Evolutionary conservation across 2,888 invertebrate species (phyloP).

Genomic region (Heliconius cydno): DNA sequence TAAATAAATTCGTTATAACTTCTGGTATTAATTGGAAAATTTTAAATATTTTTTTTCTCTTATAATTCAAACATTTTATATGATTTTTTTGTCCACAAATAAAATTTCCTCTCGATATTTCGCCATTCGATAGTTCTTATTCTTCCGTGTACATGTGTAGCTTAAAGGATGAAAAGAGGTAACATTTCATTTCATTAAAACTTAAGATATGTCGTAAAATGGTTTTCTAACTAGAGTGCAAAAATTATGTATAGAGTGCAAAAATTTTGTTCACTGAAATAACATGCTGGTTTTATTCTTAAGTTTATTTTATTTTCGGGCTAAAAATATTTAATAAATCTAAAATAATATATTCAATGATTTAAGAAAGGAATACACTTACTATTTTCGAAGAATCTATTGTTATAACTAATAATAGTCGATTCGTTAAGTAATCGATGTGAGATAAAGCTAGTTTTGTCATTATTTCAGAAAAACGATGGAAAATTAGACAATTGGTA

Average conservation of each 20-base stretch:
- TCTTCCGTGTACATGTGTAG: too few relatives aligned
- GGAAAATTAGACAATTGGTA: slow-evolving; percentile 1
- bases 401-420: background rate
- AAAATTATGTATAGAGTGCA: background rate
- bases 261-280: background rate
- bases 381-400: background rate
- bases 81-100: too few relatives aligned
- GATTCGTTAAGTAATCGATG: background rate
- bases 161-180: too few relatives aligned
- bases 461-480: background rate
- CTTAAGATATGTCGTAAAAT: too few relatives aligned
- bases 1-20: background rate
- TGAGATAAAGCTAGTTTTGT: background rate
- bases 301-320: background rate
- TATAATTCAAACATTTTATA: too few relatives aligned
- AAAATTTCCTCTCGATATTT: too few relatives aligned
- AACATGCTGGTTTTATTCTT: background rate
- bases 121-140: too few relatives aligned
- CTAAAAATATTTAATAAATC: background rate
- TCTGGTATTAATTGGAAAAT: background rate
- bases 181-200: too few relatives aligned
- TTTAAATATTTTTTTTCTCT: too few relatives aligned
- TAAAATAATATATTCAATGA: background rate
- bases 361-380: background rate
- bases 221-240: too few relatives aligned